Base-by-base conservation (phyloP, 2,888 invertebrate genomes). In the Ophion slaviceki region DNA sequence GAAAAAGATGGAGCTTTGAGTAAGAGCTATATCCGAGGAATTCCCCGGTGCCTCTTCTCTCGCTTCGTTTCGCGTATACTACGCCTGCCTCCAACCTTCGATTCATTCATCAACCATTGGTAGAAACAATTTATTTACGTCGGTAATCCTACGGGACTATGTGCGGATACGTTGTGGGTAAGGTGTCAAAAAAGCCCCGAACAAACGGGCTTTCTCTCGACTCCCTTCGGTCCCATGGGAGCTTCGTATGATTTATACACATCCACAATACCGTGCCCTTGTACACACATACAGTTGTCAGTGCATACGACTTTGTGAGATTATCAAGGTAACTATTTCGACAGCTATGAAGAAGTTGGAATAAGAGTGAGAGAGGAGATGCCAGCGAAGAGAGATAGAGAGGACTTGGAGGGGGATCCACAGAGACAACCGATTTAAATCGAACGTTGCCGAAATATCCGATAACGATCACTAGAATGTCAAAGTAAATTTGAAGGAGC, bases 71-170 rank as follows among this genome's bases (percentile, higher is more conserved):
- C 85, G 67, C 53, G 53, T 53, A 53, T 80, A 71, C 75, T 67
- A 62, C 71, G 67, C 71, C 82, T 47, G 53, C 57, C 68, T 14
- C 59, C 79, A 36, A 71, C 61, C 71, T 85, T 86, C 84, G 86
- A 84, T 86, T 86, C 85, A 84, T 84, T 86, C 84, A 84, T 82
- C 79, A 85, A 80, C 77, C 82, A 80, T 80, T 74, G 82, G 85
- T 82, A 70, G 74, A 80, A 80, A 82, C 74, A 82, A 86, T 84
- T 84, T 86, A 82, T 86, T 84, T 79, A 84, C 72, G 72, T 84
- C 62, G 45, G 67, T 79, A 67, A 84, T 86, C 86, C 76, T 64
- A 10, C n/a, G 78, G 76, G 74, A 57, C 28, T 32, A n/a, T 53
- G 28, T 17, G 47, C 14, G 64, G 66, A 62, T 85, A 53, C 32